Conservation (phyloP, 2,113 vertebrate genomes). For the Haliaeetus leucogaster region DNA sequence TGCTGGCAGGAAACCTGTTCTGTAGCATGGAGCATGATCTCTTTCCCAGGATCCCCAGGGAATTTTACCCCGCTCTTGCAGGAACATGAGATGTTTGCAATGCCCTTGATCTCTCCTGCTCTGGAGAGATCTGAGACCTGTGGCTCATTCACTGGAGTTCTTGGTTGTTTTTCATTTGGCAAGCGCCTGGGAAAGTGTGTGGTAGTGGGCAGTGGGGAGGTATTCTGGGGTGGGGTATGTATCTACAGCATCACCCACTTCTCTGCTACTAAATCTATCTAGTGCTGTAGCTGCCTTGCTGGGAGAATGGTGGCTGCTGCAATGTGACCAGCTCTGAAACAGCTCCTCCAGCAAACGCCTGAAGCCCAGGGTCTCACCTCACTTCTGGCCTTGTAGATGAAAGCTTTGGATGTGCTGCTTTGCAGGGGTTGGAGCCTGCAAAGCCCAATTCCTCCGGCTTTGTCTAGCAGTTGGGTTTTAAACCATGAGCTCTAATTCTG, state of each 20-base stretch:
- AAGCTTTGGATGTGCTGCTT: background rate
- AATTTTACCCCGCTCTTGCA: background rate
- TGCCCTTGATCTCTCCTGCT: background rate
- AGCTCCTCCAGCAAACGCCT: background rate
- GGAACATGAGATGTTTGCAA: background rate
- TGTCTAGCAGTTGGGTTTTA: background rate
- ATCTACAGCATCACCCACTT: background rate
- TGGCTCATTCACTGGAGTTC: background rate
- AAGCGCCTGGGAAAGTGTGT: background rate
- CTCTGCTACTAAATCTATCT: background rate
- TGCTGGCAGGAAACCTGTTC: background rate
- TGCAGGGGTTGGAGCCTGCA: background rate
- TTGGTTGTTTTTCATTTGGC: background rate
- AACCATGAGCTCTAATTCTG: background rate
- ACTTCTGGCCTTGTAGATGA: background rate
- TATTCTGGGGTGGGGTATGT: background rate
- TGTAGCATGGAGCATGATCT: background rate
- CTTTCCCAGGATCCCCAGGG: background rate
- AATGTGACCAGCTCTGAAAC: rapidly evolving
- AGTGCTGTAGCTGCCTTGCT: background rate
- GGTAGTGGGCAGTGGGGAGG: background rate
- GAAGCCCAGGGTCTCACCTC: background rate
- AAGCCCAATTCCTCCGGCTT: background rate
- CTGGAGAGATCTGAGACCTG: background rate
- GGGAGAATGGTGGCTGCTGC: background rate